These are phyloP conservation scores for Myotis vivesi DNA, from an alignment of 2,797 vertebrate genomes.

Conservation along the genomic window DNA sequence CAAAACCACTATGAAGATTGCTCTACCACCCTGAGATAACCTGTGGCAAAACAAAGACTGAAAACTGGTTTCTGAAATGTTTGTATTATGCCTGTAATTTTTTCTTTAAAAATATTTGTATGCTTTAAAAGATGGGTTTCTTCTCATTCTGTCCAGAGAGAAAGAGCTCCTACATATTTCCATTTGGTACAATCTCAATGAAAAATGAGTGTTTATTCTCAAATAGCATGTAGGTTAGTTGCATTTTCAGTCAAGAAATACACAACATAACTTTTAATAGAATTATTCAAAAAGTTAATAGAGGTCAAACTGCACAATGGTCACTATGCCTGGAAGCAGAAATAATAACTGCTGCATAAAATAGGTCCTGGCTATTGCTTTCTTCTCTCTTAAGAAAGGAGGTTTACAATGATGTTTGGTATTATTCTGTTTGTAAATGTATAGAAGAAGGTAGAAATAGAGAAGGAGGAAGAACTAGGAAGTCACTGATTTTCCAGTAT, in stretches of 20 bases:
- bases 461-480: background rate
- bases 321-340: background rate
- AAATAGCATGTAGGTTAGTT: constrained; percentile 18
- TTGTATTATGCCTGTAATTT: background rate
- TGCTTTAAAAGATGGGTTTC: background rate
- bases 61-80: constrained; percentile 6
- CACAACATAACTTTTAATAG: background rate
- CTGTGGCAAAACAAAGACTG: background rate
- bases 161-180: background rate
- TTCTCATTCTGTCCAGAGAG: background rate
- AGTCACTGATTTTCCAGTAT: background rate
- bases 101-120: background rate
- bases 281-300: constrained; percentile 57
- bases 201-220: constrained; percentile 24
- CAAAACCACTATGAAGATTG: background rate
- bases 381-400: background rate
- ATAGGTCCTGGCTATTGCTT: background rate
- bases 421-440: background rate
- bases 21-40: background rate
- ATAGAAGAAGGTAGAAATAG: background rate
- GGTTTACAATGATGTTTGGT: background rate
- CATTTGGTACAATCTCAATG: background rate
- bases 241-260: constrained; percentile 41
- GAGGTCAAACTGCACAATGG: constrained; percentile 19
- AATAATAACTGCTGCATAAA: background rate